Percentiles rank a stretch among this genome's conserved stretches.
Conservation (phyloP, 2,888 invertebrate genomes). For the Caenorhabditis sp. region DNA sequence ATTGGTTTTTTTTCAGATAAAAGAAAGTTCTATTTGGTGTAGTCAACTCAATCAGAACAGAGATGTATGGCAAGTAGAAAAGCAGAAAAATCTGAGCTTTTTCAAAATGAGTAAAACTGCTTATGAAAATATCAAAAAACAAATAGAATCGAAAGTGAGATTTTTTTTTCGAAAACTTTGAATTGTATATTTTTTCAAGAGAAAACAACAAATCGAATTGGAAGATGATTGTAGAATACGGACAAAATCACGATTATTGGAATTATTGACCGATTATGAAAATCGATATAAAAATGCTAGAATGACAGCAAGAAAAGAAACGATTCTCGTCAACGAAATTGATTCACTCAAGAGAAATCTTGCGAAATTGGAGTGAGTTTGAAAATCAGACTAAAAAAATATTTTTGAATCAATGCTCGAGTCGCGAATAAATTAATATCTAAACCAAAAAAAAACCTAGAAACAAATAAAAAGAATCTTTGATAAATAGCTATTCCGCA, state of each 20-base stretch:
- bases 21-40: background rate
- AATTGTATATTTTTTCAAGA: conserved; percentile 20
- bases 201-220: conserved; percentile 32
- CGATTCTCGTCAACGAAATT: conserved; percentile 3
- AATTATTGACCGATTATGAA: background rate
- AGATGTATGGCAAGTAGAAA: background rate
- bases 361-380: conserved; percentile 25
- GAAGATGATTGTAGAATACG: conserved; percentile 47
- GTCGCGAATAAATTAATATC: too few relatives aligned
- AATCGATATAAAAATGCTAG: background rate
- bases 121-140: background rate
- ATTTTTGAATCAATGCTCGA: too few relatives aligned
- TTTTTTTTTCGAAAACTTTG: background rate
- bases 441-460: background rate
- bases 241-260: conserved; percentile 28
- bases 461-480: background rate
- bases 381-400: too few relatives aligned
- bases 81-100: conserved; percentile 2
- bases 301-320: background rate
- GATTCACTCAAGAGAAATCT: conserved; percentile 24
- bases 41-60: background rate
- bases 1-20: background rate
- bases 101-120: background rate
- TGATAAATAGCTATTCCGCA: too few relatives aligned
- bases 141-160: conserved; percentile 1